Evolutionary conservation across 1,140 invertebrate species (phyloP).

Genomic region (Nautilus pompilius): DNA sequence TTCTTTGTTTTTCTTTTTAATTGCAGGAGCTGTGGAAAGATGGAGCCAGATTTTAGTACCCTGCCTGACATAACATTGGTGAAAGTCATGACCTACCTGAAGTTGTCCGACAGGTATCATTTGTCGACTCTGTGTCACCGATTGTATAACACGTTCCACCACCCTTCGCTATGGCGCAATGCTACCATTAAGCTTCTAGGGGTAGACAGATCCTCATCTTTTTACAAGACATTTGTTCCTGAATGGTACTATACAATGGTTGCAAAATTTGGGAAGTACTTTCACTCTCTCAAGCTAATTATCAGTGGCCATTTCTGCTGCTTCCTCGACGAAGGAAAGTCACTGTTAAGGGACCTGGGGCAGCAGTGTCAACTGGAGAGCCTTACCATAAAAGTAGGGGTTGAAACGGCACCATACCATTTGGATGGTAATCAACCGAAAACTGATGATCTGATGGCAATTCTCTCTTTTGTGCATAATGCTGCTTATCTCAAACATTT

Average conservation of each 20-base stretch:
- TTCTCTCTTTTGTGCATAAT: constrained; percentile 18
- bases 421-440: constrained; percentile 12
- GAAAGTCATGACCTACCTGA: constrained; percentile 16
- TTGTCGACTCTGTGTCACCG: constrained; percentile 16
- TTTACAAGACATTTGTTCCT: constrained; percentile 6
- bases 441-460: constrained; percentile 8
- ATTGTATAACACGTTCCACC: constrained; percentile 23
- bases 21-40: too few relatives aligned
- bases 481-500: constrained; percentile 22
- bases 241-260: constrained; percentile 14
- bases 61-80: constrained; percentile 29
- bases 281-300: constrained; percentile 22
- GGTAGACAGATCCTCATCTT: constrained; percentile 11
- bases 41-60: constrained; percentile 18
- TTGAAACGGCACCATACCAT: constrained; percentile 18
- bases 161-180: constrained; percentile 26
- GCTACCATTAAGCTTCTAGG: constrained; percentile 17
- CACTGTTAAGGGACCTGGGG: constrained; percentile 12
- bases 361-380: constrained; percentile 22
- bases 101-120: constrained; percentile 15
- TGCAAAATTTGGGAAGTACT: constrained; percentile 21
- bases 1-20: too few relatives aligned
- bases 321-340: constrained; percentile 10
- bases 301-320: constrained; percentile 18
- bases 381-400: constrained; percentile 22